Evolutionary conservation across 2,113 vertebrate genomes (phyloP).

Genomic region (Dicrurus megarhynchus): DNA sequence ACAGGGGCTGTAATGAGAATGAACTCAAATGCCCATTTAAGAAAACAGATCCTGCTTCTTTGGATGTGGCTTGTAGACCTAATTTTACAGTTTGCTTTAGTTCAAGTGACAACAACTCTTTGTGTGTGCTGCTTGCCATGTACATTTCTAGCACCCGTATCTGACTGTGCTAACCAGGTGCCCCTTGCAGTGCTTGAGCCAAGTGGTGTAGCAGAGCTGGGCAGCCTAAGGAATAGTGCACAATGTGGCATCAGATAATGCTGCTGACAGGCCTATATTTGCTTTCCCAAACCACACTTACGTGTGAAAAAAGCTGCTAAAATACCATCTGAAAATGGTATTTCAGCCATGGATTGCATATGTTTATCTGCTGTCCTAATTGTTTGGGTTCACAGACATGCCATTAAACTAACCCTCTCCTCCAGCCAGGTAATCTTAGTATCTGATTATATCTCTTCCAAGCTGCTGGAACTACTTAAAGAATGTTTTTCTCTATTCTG

Average conservation of each 20-base stretch:
- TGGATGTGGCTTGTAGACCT: background rate
- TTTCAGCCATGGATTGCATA: background rate
- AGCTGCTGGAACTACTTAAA: background rate
- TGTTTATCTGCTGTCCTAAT: background rate
- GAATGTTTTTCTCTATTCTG: background rate
- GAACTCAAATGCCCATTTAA: background rate
- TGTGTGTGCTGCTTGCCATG: background rate
- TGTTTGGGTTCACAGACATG: background rate
- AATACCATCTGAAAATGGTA: background rate
- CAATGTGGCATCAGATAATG: background rate
- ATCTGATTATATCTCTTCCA: background rate
- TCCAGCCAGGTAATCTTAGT: background rate
- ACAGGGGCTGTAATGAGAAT: background rate
- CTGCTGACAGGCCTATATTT: background rate
- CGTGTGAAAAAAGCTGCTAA: background rate
- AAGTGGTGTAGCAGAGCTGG: background rate
- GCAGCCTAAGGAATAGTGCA: background rate
- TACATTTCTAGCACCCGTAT: rapidly evolving
- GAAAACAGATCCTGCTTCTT: background rate
- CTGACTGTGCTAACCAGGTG: background rate
- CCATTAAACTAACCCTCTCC: background rate
- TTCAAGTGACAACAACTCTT: background rate
- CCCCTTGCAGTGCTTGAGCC: background rate
- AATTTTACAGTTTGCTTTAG: background rate
- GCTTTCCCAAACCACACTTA: background rate